phyloP scores from a whole-genome alignment of 1,140 invertebrate species.

The Drosophila novamexicana region DNA sequence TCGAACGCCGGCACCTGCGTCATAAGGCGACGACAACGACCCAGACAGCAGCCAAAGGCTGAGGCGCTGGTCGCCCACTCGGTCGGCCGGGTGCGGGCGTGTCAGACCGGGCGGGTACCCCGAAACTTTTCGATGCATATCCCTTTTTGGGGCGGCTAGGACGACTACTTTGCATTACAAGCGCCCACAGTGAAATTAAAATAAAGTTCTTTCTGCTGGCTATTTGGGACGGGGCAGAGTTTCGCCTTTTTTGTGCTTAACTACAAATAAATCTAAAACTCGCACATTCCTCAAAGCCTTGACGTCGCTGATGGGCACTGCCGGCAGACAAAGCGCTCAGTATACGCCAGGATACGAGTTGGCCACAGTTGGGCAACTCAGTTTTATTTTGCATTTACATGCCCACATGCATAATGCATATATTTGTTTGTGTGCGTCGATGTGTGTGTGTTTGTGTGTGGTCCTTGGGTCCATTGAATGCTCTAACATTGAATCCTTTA shows the following conservation, averaged over 20 bases:
- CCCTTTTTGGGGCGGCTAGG: conserved; percentile 16
- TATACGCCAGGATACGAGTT: conserved; percentile 61
- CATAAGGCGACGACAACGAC: conserved; percentile 7
- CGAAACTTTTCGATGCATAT: conserved; percentile 24
- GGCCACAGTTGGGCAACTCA: conserved; percentile 75
- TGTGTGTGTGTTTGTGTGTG: conserved; percentile 18
- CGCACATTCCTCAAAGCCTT: conserved; percentile 65
- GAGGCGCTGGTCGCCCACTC: not conserved
- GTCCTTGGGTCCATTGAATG: conserved; percentile 10
- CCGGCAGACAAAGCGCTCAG: conserved; percentile 30
- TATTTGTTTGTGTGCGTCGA: conserved; percentile 10
- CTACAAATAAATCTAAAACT: conserved; percentile 82
- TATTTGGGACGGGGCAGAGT: not conserved
- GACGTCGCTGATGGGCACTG: conserved; percentile 53
- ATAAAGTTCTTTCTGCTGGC: conserved; percentile 67
- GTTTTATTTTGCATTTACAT: conserved; percentile 81
- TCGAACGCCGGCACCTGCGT: conserved; percentile 47
- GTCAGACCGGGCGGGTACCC: not conserved
- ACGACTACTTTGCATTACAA: conserved; percentile 74
- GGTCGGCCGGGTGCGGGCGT: not conserved
- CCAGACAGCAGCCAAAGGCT: not conserved
- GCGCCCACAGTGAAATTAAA: conserved; percentile 79
- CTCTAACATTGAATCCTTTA: conserved; percentile 13
- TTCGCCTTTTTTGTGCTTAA: conserved; percentile 43
- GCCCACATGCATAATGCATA: conserved; percentile 79